Evolutionary conservation across 2,797 vertebrate species (phyloP), one percentile per base, ranked within the genome.

Genomic region (Manis pentadactyla): DNA sequence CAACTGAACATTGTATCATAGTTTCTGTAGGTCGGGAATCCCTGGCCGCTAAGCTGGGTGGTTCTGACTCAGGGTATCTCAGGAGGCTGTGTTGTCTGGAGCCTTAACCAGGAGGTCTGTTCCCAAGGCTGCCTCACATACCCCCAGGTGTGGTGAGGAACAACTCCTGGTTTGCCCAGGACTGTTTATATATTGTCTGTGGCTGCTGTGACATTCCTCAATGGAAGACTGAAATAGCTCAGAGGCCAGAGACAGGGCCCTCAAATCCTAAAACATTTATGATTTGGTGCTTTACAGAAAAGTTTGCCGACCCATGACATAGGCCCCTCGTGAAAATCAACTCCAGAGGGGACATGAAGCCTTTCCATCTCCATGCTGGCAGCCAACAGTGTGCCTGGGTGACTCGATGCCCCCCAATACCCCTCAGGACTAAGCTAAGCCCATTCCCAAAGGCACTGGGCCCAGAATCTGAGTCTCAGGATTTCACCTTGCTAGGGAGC

Each of bases 191-290:
- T 87, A 39, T 25, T 39, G 49, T 19, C 8, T 1, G 2, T 46
- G 29, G 11, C 29, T 19, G 12, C 25, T n/a, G 10, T 51, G 34
- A 1, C 23, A 74, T 83, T 85, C 75, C 79, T 1, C 15, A 23
- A 63, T 17, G 27, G n/a, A 93, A 79, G n/a, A 73, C 15, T 5
- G 42, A 29, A 63, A 57, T 79, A 39, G 5, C 42, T 81, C 34
- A 63, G 59, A 61, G 39, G 51, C 64, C 46, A 46, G 31, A 39
- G 82, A 46, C 25, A 39, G 82, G 63, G n/a, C 37, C 75, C 15
- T 25, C 92, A 42, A 51, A 69, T 77, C 51, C 66, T 95, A 78
- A 92, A 53, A 92, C 81, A 88, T 63, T 84, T 66, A 92, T 39
- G 55, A 68, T 46, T 34, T 91, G 29, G n/a, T 2, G n/a, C 23